Base-by-base conservation (phyloP, 2,797 vertebrate species). In the Hydrophis major region DNA sequence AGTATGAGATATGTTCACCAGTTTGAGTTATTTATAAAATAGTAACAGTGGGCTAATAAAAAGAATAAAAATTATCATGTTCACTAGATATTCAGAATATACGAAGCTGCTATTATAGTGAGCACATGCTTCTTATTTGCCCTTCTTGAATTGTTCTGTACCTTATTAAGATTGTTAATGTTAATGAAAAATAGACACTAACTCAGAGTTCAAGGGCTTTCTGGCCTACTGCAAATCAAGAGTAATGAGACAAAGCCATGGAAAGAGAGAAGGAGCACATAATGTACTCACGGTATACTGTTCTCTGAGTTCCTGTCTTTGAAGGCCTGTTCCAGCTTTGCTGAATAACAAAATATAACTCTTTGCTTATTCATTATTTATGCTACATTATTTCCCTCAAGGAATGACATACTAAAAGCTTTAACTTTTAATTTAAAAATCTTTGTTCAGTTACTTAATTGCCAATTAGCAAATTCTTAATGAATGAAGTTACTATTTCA, bases 401-500 rank as follows among this genome's bases (percentile, higher is more conserved):
- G 27, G 87, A 90, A 88, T 8, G 3, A 60, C 7, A 60, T 27
- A 32, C 12, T 37, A 90, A 60, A 20, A 89, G 37, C 27, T 78
- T 69, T 90, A 22, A 42, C 55, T 50, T 74, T 90, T 87, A 63
- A 61, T 88, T 78, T 78, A 78, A 78, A 88, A 88, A 91, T 69
- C 69, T 91, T 93, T 60, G 50, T 91, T 90, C 28, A 32, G 22
- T 28, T 78, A 91, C 8, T 93, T 88, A 93, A 90, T 88, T 91
- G 89, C n/a, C 56, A 91, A 88, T 93, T 91, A 91, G 63, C 28
- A 93, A 60, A 88, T 78, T 88, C 63, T 88, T 88, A 91, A 93
- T 93, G 59, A 91, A 93, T 91, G 60, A 90, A 88, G 63, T 78
- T 88, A 78, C 86, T 59, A 74, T 55, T 78, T 90, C 87, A 90